Conservation (phyloP, 2,797 vertebrate genomes). For the Catharus ustulatus region DNA sequence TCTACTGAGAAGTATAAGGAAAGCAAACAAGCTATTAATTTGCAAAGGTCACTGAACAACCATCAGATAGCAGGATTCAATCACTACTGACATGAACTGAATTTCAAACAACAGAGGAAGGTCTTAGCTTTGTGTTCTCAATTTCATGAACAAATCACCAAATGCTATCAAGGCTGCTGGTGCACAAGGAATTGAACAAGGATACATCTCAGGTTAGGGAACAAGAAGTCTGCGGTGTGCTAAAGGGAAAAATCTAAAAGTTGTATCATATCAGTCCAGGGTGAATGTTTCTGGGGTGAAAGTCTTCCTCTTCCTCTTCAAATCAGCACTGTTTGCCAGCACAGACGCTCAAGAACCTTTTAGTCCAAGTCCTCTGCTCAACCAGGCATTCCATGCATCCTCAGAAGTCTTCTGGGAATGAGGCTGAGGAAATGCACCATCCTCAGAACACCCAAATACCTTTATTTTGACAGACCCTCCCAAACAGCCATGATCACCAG, state of each 20-base stretch:
- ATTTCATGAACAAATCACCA: neutral
- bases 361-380: neutral
- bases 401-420: neutral
- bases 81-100: neutral
- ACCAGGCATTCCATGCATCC: neutral
- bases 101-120: conserved; percentile 18
- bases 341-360: neutral
- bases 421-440: neutral
- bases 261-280: neutral
- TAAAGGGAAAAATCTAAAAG: neutral
- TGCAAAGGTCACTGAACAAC: conserved; percentile 9
- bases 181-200: neutral
- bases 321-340: neutral
- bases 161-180: neutral
- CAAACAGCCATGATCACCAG: neutral
- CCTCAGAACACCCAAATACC: neutral
- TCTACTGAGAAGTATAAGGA: neutral
- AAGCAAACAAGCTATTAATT: conserved; percentile 18
- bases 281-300: neutral
- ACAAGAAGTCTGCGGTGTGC: neutral
- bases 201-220: neutral
- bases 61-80: conserved; percentile 23
- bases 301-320: neutral
- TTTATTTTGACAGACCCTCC: neutral
- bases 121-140: neutral